These are phyloP conservation scores for Drosophila nikananu DNA, from an alignment of 1,140 invertebrate species.

Conservation along the genomic window DNA sequence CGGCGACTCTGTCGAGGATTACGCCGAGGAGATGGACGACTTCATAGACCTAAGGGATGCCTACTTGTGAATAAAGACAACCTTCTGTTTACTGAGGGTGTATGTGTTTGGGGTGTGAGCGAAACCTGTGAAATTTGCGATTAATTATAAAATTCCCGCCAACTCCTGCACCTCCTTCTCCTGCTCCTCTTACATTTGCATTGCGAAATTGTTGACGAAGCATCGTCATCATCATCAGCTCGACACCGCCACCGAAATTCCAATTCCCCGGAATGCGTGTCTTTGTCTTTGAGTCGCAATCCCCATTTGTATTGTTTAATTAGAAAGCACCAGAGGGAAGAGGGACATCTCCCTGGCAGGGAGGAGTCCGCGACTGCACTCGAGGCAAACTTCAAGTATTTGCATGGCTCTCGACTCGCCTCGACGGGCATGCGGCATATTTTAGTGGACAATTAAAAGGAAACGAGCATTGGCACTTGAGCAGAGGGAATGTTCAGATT, in stretches of 20 bases:
- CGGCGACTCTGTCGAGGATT: slow-evolving; percentile 46
- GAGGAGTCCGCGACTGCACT: slow-evolving; percentile 40
- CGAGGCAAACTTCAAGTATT: slow-evolving; percentile 64
- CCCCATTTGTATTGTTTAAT: slow-evolving; percentile 69
- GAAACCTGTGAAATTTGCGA: slow-evolving; percentile 39
- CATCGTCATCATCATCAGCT: slow-evolving; percentile 36
- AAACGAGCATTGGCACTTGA: slow-evolving; percentile 30
- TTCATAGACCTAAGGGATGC: slow-evolving; percentile 79
- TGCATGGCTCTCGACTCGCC: slow-evolving; percentile 68
- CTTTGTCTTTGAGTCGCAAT: slow-evolving; percentile 40
- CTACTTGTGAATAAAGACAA: slow-evolving; percentile 73
- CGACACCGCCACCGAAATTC: slow-evolving; percentile 41
- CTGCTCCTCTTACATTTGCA: slow-evolving; percentile 44
- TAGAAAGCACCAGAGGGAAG: slow-evolving; percentile 27
- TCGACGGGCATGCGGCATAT: slow-evolving; percentile 50
- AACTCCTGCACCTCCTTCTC: not conserved
- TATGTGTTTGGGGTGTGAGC: slow-evolving; percentile 25
- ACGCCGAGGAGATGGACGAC: slow-evolving; percentile 76
- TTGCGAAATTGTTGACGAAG: slow-evolving; percentile 64
- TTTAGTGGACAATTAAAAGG: slow-evolving; percentile 72
- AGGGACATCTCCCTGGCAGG: not conserved
- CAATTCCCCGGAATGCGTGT: slow-evolving; percentile 45
- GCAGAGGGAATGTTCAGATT: slow-evolving; percentile 9
- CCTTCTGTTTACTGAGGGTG: not conserved
- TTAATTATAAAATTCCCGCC: slow-evolving; percentile 80